These are phyloP conservation scores for Pteronotus mesoamericanus DNA, from an alignment of 2,797 vertebrate species.

Conservation along the genomic window DNA sequence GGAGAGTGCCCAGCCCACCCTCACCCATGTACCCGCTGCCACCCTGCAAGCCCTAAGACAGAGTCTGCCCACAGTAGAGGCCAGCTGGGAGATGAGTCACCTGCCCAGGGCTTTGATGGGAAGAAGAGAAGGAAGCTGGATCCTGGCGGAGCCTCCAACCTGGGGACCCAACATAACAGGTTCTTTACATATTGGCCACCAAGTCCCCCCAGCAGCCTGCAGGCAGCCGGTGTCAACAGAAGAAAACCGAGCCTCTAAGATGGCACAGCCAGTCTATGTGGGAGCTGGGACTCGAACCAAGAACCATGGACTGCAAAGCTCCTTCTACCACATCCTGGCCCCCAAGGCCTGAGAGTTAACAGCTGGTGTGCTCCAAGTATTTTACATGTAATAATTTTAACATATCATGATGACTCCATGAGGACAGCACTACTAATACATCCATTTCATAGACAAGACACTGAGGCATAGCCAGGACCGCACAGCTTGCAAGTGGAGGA, in stretches of 20 bases:
- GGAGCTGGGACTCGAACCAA: not conserved
- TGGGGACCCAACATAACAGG: not conserved
- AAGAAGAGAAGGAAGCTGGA: not conserved
- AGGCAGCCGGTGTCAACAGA: not conserved
- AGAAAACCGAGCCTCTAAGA: not conserved
- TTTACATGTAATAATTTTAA: not conserved
- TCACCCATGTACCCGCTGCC: too few species aligned
- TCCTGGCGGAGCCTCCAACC: not conserved
- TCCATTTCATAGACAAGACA: not conserved
- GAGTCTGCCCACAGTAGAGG: not conserved
- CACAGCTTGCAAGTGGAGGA: not conserved
- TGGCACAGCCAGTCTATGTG: not conserved
- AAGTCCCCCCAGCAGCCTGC: not conserved
- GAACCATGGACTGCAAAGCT: not conserved
- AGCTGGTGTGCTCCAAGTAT: not conserved
- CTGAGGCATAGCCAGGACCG: not conserved
- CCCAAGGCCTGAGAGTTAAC: not conserved
- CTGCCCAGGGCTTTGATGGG: not conserved
- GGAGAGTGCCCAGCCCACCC: too few species aligned
- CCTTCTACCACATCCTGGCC: not conserved
- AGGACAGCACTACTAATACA: not conserved
- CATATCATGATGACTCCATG: not conserved
- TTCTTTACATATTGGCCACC: not conserved
- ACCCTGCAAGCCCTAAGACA: not conserved
- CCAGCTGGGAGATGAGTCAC: rapidly evolving